Evolutionary conservation across 2,888 invertebrate genomes (phyloP), one percentile per base, ranked within the genome.

Genomic region (Agrotis clavis): DNA sequence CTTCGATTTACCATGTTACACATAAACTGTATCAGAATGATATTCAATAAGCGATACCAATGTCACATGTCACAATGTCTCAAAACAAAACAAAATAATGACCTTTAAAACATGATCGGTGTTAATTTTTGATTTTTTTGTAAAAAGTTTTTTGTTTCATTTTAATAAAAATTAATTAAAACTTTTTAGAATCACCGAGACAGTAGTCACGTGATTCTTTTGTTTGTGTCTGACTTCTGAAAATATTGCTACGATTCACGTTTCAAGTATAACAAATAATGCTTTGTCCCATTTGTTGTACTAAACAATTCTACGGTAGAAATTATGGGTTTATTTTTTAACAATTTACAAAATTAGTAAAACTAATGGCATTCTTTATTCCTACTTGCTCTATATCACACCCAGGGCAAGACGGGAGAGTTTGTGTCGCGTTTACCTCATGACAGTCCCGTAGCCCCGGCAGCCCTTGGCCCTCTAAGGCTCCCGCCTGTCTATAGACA

Each of bases 11-110:
- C 21, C n/a, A 35, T 66, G 54, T n/a, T 16, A 57, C 14, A 25
- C 14, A 18, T 25, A 21, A 48, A 41, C 47, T 16, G 6, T 35
- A n/a, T 19, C 14, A 19, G 45, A 59, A 30, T 30, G 5, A 21
- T 71, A n/a, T 68, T 61, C 4, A 14, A 41, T 41, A 41, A 51
- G 18, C 30, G 5, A 21, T 71, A 57, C 54, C 4, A 14, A 18
- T 21, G 14, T 48, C 21, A 54, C 16, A n/a, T n/a, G n/a, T n/a
- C n/a, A n/a, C n/a, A n/a, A n/a, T n/a, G n/a, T n/a, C n/a, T n/a
- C n/a, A n/a, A n/a, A 71, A 41, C 9, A 25, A 71, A 19, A 19
- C 7, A 30, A 45, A n/a, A n/a, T n/a, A n/a, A 61, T 25, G 13
- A 30, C 35, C 18, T 48, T 50, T 21, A 18, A 54, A 62, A n/a